Percentiles rank a stretch among this genome's conserved stretches.
These are phyloP conservation scores for Lasaia peninsularis DNA, from an alignment of 1,140 invertebrate genomes.

Conservation along the genomic window DNA sequence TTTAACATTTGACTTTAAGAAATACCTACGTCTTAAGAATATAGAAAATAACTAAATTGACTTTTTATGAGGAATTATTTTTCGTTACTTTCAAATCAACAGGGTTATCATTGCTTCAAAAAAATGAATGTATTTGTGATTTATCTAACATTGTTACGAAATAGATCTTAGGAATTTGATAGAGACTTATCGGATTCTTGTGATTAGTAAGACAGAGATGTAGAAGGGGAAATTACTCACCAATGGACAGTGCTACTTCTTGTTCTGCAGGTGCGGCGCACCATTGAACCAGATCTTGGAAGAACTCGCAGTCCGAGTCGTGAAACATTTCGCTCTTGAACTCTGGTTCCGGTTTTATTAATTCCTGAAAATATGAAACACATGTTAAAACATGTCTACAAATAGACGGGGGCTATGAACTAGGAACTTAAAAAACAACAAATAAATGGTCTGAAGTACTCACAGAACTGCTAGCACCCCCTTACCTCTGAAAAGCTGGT, in stretches of 20 bases:
- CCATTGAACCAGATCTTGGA: slow-evolving; percentile 69
- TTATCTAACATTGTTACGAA: too few relatives aligned
- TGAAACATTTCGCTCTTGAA: slow-evolving; percentile 61
- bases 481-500: slow-evolving; percentile 69
- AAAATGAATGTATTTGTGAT: too few relatives aligned
- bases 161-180: too few relatives aligned
- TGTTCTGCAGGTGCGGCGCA: slow-evolving; percentile 56
- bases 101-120: too few relatives aligned
- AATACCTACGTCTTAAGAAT: too few relatives aligned
- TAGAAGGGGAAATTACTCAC: slow-evolving; percentile 35
- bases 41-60: too few relatives aligned
- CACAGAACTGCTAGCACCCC: slow-evolving; percentile 38
- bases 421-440: slow-evolving; percentile 40
- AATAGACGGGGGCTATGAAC: slow-evolving; percentile 15
- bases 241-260: slow-evolving; percentile 64
- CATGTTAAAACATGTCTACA: slow-evolving; percentile 35
- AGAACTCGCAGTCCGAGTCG: slow-evolving; percentile 67
- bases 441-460: slow-evolving; percentile 49
- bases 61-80: too few relatives aligned
- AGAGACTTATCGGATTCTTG: too few relatives aligned
- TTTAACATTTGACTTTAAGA: too few relatives aligned
- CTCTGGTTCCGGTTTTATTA: slow-evolving; percentile 60
- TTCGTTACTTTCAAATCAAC: too few relatives aligned
- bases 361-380: slow-evolving; percentile 56
- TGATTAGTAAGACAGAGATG: too few relatives aligned